Base-by-base conservation (phyloP, 2,797 vertebrate genomes). In the Alosa sapidissima region DNA sequence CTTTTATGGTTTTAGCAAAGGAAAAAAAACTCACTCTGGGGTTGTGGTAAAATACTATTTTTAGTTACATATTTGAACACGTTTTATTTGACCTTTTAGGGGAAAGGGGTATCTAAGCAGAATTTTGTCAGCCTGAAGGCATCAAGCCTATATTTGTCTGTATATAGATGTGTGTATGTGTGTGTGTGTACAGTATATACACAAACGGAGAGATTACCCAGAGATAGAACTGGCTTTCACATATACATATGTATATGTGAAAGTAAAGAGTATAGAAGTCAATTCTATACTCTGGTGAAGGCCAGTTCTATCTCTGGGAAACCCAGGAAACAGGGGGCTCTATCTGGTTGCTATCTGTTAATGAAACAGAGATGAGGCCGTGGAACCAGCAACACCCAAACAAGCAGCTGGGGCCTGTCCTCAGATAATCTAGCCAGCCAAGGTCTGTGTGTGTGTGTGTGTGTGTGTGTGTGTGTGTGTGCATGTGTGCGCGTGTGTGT, bases 301-400 rank as follows among this genome's bases (percentile, higher is more conserved):
- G n/a, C n/a, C 7, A 7, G 41, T 41, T 62, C 41, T 33, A 28
- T 51, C n/a, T 78, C 45, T 24, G 48, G n/a, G 24, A 83, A 78
- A 47, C 36, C 68, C 41, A 55, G 55, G 72, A 81, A 83, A 54
- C 54, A 81, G 33, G 72, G 19, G 16, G 0, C 11, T 33, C 60
- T 81, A 60, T n/a, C 75, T 49, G 16, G 48, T 41, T 13, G 9
- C 58, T 36, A 5, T 87, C 82, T 65, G 68, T 55, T 85, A 83
- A 85, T 85, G 83, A 72, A 85, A 83, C 75, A 58, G 6, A 21
- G 58, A 83, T 41, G 81, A 51, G 58, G 68, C 58, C 48, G 10
- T 78, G 72, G 16, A 19, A 78, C 72, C 72, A 45, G 41, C 41
- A 9, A 47, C 72, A 78, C 13, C 72, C 82, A 68, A 49, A 58